Conservation (phyloP, 2,888 invertebrate genomes). For the Idaea aversata region DNA sequence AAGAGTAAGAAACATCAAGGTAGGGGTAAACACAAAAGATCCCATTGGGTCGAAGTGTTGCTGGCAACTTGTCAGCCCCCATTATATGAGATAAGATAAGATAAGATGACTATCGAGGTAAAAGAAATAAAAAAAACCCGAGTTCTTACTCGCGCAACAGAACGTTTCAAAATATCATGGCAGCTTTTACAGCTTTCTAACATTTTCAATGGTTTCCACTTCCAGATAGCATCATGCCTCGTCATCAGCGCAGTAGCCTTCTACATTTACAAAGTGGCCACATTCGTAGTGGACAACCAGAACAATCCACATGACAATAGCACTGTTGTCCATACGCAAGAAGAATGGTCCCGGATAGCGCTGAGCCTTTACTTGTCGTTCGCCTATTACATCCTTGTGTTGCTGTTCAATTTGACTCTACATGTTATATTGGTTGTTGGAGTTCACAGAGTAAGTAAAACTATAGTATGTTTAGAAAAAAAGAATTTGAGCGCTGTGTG, state of each 20-base stretch:
- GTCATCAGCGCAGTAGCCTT: constrained; percentile 40
- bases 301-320: constrained; percentile 27
- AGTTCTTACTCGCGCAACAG: too few species aligned
- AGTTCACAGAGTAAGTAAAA: constrained; percentile 53
- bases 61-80: too few species aligned
- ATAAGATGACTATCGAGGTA: too few species aligned
- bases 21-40: too few species aligned
- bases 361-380: constrained; percentile 59
- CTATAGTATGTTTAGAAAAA: too few species aligned
- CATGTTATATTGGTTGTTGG: constrained; percentile 57
- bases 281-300: constrained; percentile 41
- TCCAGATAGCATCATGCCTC: constrained; percentile 52
- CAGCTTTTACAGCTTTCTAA: not conserved
- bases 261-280: constrained; percentile 50
- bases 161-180: too few species aligned
- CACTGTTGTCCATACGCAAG: constrained; percentile 39
- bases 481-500: too few species aligned
- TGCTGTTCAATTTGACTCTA: constrained; percentile 50
- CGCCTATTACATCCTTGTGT: constrained; percentile 55
- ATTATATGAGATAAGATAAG: too few species aligned
- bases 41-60: too few species aligned
- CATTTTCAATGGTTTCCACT: constrained; percentile 16
- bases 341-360: constrained; percentile 45
- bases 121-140: too few species aligned
- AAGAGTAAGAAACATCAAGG: too few species aligned